Evolutionary conservation across 2,797 vertebrate species (phyloP), one percentile per base, ranked within the genome.

Genomic region (Takifugu ocellatus): DNA sequence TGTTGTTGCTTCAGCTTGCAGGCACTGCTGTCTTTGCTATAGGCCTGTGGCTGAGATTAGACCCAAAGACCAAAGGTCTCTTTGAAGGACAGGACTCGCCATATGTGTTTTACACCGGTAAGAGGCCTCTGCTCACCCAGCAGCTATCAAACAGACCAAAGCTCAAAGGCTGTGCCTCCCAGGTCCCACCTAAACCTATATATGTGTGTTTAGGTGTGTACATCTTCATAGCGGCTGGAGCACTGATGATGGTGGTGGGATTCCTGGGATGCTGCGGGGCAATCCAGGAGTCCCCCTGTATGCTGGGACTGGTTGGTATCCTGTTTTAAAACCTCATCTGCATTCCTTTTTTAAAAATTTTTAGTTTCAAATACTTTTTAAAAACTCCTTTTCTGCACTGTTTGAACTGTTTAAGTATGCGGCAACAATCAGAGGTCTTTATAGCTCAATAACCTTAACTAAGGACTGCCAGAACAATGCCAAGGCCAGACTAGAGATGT

Each of bases 181-280:
- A 39, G 36, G 36, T 39, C 12, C 27, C 10, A 17, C 1, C 5
- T 1, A 21, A 51, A 5, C 43, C 16, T 54, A 33, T 1, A 21
- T 65, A 5, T 67, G 3, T 70, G 17, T 58, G 52, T 79, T 31
- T 65, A 99, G 97, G 95, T 57, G 93, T 98, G 31, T 98, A 98
- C 65, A 93, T 98, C 75, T 89, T 99, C 55, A 97, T 99, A 53
- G 95, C 88, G 61, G 95, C 93, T 11, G 97, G 97, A 31, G 94
- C 94, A 1, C 89, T 99, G 70, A 99, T 99, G 92, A 99, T 98
- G 96, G 77, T 98, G 42, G 94, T 99, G 79, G 97, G 97, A 0
- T 99, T 99, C 85, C 89, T 99, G 67, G 97, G 97, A 77, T 99
- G 97, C 71, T 99, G 96, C 61, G 97, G 97, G 14, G 96, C 97